Evolutionary conservation across 2,113 vertebrate genomes (phyloP).

Genomic region (Rhea pennata): DNA sequence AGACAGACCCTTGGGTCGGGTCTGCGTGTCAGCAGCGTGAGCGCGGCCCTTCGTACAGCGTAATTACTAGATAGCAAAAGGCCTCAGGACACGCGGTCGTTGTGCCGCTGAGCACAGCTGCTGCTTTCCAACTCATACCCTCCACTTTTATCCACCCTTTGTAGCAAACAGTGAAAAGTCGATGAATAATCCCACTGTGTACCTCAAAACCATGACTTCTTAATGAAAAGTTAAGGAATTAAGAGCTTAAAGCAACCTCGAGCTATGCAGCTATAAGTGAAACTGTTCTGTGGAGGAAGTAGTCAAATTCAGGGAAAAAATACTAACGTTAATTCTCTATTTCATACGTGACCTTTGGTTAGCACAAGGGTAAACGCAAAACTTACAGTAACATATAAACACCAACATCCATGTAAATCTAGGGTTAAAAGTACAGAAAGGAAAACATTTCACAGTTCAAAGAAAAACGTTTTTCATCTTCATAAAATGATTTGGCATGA

Average conservation of each 20-base stretch:
- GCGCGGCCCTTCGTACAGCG: neutral
- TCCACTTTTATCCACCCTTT: neutral
- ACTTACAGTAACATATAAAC: neutral
- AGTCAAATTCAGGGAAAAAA: too few relatives aligned
- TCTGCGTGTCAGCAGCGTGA: neutral
- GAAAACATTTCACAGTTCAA: neutral
- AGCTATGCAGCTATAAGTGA: neutral
- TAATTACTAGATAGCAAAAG: too few relatives aligned
- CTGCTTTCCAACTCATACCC: neutral
- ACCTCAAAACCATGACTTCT: neutral
- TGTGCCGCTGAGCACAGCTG: neutral
- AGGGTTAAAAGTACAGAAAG: neutral
- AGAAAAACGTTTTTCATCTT: neutral
- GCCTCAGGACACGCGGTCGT: too few relatives aligned
- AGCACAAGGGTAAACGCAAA: neutral
- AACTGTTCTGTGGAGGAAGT: neutral
- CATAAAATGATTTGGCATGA: neutral
- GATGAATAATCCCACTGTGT: neutral
- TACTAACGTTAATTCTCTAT: too few relatives aligned
- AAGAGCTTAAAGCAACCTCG: neutral
- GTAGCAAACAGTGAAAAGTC: neutral
- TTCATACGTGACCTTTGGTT: neutral
- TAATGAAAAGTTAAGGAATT: too few relatives aligned
- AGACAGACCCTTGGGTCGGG: neutral
- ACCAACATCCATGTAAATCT: fast-evolving